Base-by-base conservation (phyloP, 30 jellyfish, hydroid and myxozoan genomes). In the Pelagia noctiluca region DNA sequence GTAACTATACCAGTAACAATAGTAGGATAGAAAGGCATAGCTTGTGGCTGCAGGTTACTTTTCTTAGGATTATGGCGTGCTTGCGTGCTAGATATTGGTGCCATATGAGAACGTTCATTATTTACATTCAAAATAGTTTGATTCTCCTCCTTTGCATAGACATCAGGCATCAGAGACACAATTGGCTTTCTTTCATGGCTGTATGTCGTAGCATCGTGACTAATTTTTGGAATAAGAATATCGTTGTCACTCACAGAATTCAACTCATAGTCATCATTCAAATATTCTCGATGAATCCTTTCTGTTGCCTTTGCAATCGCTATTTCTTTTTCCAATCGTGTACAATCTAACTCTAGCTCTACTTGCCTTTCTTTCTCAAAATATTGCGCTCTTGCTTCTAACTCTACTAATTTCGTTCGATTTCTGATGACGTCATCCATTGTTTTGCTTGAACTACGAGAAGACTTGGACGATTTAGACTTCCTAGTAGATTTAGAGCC, bases 261-360 rank as follows among this genome's bases (percentile, higher is more conserved):
- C 31, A 47, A 48, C 31, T 74, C 54, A 33, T 74, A 74, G 54
- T 74, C 86, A 74, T 48, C 74, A 74, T 74, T 74, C 34, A 74
- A 48, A 74, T 48, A 74, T 74, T 74, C 86, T 19, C 71, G 86
- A 46, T 74, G 75, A 42, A 74, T 74, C 74, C 52, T 74, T 74
- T 74, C 86, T 24, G 86, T 74, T 74, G 86, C 86, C 48, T 74
- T 48, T 7, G 74, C 86, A 50, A 74, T 74, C 25, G 73, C 61
- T 49, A 74, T 50, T 46, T 49, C 74, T 74, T 74, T 74, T 74
- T 74, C 86, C 74, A 74, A 74, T 74, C 86, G 75, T 74, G 73
- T 47, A 74, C 86, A n/a, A 42, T 42, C 16, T 16, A 16, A 42
- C 57, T 42, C 57, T 42, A 42, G 57, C 16, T 42, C 16, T 42